Evolutionary conservation across 2,888 invertebrate genomes (phyloP).

Genomic region (Salpingus planirostris): DNA sequence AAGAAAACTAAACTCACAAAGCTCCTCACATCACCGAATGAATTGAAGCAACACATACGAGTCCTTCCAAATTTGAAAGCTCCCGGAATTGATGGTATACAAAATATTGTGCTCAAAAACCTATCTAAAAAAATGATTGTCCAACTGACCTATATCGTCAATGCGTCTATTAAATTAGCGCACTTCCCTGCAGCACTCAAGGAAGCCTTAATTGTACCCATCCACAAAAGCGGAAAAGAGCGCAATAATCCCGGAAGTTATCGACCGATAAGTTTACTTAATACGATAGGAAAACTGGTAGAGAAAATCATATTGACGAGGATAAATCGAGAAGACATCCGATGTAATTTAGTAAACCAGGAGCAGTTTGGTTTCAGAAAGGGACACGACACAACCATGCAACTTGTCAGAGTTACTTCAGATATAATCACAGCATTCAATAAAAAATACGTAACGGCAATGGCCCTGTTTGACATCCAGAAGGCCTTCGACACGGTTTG

Average conservation of each 20-base stretch:
- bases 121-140: constrained; percentile 11
- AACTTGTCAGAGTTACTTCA: constrained; percentile 21
- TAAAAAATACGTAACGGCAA: constrained; percentile 15
- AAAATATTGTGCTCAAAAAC: constrained; percentile 4
- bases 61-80: constrained; percentile 2
- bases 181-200: constrained; percentile 17
- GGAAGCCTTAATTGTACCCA: constrained; percentile 13
- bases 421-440: constrained; percentile 20
- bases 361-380: constrained; percentile 25
- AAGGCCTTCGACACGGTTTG: constrained; percentile 16
- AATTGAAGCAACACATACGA: neutral
- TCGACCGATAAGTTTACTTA: constrained; percentile 17
- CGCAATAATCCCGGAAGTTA: constrained; percentile 11
- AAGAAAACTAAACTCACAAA: neutral
- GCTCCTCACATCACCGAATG: neutral
- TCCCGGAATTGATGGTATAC: constrained; percentile 1
- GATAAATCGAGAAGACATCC: constrained; percentile 13
- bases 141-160: constrained; percentile 15
- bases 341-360: constrained; percentile 12
- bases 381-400: constrained; percentile 20
- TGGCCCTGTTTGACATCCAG: constrained; percentile 24
- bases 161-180: constrained; percentile 5
- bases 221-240: constrained; percentile 15
- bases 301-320: constrained; percentile 17
- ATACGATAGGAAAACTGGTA: constrained; percentile 15